Evolutionary conservation across 2,888 invertebrate genomes (phyloP).

Genomic region (Lithophane ornitopus): DNA sequence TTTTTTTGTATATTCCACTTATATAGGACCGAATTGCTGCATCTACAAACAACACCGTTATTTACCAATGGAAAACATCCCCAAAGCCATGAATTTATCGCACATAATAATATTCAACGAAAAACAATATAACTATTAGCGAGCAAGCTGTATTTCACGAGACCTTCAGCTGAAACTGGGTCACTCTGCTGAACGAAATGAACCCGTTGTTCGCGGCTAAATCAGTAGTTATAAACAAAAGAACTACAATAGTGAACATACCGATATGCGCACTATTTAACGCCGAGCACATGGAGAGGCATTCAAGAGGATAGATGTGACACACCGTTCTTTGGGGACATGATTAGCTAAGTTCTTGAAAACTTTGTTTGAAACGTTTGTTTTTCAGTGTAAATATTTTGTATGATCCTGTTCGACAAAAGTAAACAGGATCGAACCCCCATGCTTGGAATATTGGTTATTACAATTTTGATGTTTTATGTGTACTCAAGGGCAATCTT

Average conservation of each 20-base stretch:
- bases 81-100: neutral
- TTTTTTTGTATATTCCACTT: neutral
- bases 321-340: neutral
- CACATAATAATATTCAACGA: slow-evolving; percentile 19
- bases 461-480: neutral
- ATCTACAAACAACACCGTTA: neutral
- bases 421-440: neutral
- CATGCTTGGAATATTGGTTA: too few species aligned
- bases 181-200: slow-evolving; percentile 31
- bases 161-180: slow-evolving; percentile 57
- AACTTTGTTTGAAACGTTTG: too few species aligned
- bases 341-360: neutral
- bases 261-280: neutral
- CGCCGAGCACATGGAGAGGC: neutral
- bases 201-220: slow-evolving; percentile 20
- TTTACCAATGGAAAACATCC: neutral
- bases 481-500: neutral
- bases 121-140: slow-evolving; percentile 35
- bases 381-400: neutral
- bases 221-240: slow-evolving; percentile 53
- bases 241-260: slow-evolving; percentile 15
- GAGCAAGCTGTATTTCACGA: slow-evolving; percentile 27
- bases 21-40: neutral
- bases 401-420: too few species aligned
- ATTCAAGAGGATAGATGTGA: neutral